A percentile compares a stretch with the other conserved stretches of the same genome.
Conservation (phyloP, 2,113 vertebrate species). For the Ramphastos sulfuratus region DNA sequence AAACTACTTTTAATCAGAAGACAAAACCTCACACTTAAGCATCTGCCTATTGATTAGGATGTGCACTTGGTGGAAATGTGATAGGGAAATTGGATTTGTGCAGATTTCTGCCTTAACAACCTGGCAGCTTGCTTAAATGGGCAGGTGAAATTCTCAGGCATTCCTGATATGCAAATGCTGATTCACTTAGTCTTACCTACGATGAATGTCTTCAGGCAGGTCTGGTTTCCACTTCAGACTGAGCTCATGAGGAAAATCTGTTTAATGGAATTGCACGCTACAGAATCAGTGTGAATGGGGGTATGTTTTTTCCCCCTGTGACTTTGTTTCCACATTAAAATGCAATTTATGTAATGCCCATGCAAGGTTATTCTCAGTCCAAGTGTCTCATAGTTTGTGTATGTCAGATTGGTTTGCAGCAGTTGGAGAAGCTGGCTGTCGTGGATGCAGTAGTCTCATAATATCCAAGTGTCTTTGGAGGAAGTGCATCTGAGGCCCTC, state of each 20-base stretch:
- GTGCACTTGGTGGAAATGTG: neutral
- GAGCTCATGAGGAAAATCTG: fast-evolving
- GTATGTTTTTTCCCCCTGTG: neutral
- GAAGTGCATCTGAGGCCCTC: neutral
- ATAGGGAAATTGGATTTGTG: neutral
- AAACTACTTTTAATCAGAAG: neutral
- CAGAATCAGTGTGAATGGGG: neutral
- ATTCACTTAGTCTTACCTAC: neutral
- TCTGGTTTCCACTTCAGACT: neutral
- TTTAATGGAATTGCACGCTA: neutral
- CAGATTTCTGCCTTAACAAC: neutral
- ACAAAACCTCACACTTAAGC: neutral
- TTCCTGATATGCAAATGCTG: neutral
- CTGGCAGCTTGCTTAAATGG: neutral
- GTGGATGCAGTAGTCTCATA: neutral
- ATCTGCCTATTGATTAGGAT: neutral
- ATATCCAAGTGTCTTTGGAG: neutral
- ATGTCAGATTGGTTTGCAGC: constrained; percentile 25
- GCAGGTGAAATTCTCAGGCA: neutral
- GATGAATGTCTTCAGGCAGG: neutral
- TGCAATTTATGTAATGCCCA: neutral
- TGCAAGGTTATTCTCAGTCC: neutral
- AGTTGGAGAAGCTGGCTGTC: neutral
- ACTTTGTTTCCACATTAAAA: neutral
- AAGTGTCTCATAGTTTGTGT: constrained; percentile 45